Conservation (phyloP, 2,888 invertebrate species). For the Brachyopa scutellaris region DNA sequence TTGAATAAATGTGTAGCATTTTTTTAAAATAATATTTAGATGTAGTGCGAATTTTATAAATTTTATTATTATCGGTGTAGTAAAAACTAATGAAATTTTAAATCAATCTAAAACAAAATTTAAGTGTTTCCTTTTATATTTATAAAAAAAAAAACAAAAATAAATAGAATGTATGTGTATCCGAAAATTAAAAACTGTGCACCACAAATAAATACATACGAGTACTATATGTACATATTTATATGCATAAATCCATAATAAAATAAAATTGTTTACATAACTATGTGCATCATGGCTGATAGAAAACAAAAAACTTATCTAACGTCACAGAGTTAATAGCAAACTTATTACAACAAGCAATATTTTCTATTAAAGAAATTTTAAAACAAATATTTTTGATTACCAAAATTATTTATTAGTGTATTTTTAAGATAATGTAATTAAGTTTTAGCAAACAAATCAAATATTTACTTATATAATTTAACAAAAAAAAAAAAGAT, state of each 20-base stretch:
- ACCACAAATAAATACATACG: not conserved
- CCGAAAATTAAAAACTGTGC: not conserved
- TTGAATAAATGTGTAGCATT: conserved; percentile 64
- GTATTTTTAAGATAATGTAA: too few species aligned
- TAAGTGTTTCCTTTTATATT: conserved; percentile 24
- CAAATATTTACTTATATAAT: conserved; percentile 2
- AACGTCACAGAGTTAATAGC: not conserved
- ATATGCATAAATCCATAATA: too few species aligned
- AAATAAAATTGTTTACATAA: not conserved
- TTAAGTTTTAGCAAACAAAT: conserved; percentile 3
- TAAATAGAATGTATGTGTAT: not conserved
- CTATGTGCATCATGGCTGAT: not conserved
- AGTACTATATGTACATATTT: too few species aligned
- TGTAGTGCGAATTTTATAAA: conserved; percentile 69
- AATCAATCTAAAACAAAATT: not conserved
- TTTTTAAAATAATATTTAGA: conserved; percentile 49
- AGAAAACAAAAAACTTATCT: not conserved
- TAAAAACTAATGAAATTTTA: conserved; percentile 34
- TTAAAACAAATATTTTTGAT: conserved; percentile 28
- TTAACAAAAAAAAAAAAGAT: not conserved
- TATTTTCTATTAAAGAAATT: conserved; percentile 39
- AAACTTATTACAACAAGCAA: conserved; percentile 38
- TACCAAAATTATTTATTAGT: too few species aligned
- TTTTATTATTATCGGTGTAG: conserved; percentile 69
- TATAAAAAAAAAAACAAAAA: not conserved